phyloP scores from a whole-genome alignment of 2,888 invertebrate species.

The Eristalis arbustorum region DNA sequence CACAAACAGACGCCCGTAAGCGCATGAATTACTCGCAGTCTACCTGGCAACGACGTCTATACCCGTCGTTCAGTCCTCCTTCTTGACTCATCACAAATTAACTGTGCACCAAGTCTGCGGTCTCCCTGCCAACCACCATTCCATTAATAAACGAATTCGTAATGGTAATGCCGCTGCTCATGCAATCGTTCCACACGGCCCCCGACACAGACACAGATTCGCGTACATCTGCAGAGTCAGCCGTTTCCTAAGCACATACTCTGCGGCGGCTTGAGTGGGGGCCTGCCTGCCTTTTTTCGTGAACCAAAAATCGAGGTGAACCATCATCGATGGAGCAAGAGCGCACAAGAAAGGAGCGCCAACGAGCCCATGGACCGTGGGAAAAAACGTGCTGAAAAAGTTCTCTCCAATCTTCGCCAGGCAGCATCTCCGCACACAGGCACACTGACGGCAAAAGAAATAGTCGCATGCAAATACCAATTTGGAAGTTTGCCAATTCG shows the following conservation, averaged over 20 bases:
- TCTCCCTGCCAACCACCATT: conserved; percentile 16
- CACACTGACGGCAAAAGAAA: conserved; percentile 27
- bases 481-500: conserved; percentile 64
- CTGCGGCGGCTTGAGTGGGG: neutral
- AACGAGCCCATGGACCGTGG: conserved; percentile 45
- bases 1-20: too few species aligned
- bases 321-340: conserved; percentile 14
- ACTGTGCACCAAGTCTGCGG: neutral
- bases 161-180: conserved; percentile 33
- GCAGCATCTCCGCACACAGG: conserved; percentile 16
- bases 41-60: conserved; percentile 9
- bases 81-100: conserved; percentile 6
- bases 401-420: neutral
- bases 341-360: neutral
- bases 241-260: neutral
- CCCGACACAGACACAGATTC: neutral
- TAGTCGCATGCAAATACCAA: conserved; percentile 64
- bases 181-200: neutral
- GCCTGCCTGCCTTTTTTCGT: neutral
- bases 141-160: conserved; percentile 36
- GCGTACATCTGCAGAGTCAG: neutral
- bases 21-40: neutral
- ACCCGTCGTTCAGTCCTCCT: neutral
- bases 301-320: conserved; percentile 24
- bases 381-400: conserved; percentile 46